Conservation (phyloP, 37 sponge, comb jelly and placozoan species). For the Aplysina aerophoba region DNA sequence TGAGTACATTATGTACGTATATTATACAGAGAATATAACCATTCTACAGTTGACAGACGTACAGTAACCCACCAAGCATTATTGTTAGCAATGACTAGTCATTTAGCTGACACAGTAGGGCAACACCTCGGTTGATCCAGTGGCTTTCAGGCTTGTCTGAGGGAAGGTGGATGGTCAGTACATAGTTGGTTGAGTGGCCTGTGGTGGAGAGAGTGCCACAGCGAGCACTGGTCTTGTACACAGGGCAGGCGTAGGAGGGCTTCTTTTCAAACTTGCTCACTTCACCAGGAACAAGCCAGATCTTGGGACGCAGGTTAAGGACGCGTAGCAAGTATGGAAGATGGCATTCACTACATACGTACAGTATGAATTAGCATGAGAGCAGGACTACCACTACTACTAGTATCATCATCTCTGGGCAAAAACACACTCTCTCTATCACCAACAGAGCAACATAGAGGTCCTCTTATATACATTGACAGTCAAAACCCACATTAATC, state of each 20-base stretch:
- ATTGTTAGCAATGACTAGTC: conserved; percentile 55
- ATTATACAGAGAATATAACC: background rate
- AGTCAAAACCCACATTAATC: background rate
- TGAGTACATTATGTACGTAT: background rate
- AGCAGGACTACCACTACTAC: background rate
- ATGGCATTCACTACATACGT: too few relatives aligned
- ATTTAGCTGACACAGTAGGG: conserved; percentile 90
- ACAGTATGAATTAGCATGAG: background rate
- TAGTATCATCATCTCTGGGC: background rate
- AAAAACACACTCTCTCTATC: background rate
- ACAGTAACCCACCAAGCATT: background rate
- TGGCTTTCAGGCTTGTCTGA: conserved; percentile 92
- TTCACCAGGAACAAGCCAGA: conserved; percentile 88
- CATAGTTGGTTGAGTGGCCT: conserved; percentile 95
- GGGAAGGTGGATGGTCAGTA: conserved; percentile 84
- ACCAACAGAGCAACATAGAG: background rate
- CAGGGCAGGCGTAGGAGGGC: conserved; percentile 82
- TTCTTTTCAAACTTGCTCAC: conserved; percentile 64
- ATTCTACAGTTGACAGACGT: background rate
- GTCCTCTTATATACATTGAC: background rate
- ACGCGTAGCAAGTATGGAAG: background rate
- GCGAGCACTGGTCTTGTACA: conserved; percentile 98
- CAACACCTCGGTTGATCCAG: conserved; percentile 98
- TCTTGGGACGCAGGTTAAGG: conserved; percentile 33
- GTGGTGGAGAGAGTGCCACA: conserved; percentile 97